These are phyloP conservation scores for Schizopygopsis pylzovi DNA, from an alignment of 2,797 vertebrate genomes.

Conservation along the genomic window DNA sequence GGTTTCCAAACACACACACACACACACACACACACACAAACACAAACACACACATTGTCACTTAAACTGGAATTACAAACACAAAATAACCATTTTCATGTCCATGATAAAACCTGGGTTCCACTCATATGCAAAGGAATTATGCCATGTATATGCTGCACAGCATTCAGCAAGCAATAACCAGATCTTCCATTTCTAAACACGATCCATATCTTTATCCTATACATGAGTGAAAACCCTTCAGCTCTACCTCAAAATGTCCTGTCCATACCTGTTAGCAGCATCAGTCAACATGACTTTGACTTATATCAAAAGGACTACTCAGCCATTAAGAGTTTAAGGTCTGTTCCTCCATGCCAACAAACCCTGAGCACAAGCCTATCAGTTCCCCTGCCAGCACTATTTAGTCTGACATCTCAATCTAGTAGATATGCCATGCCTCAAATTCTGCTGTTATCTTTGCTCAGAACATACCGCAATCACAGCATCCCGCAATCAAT, in stretches of 20 bases:
- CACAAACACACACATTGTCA: no score
- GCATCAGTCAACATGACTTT: constrained; percentile 35
- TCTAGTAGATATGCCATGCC: constrained; percentile 47
- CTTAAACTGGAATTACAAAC: not conserved
- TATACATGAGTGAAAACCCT: not conserved
- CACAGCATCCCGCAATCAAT: constrained; percentile 49
- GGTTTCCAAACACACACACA: no score
- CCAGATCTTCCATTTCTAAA: not conserved
- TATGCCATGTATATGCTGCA: not conserved
- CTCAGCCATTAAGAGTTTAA: constrained; percentile 22
- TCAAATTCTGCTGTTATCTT: constrained; percentile 61
- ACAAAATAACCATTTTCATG: not conserved
- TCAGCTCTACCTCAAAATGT: constrained; percentile 15
- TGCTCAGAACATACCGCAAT: constrained; percentile 49
- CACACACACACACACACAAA: no score
- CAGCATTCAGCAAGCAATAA: not conserved
- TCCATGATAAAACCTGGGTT: not conserved
- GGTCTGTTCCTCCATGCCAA: not conserved
- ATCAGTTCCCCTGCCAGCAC: constrained; percentile 53
- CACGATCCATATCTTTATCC: not conserved
- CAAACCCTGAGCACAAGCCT: constrained; percentile 36
- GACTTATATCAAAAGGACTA: constrained; percentile 6
- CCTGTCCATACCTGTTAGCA: not conserved
- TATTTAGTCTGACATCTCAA: constrained; percentile 61
- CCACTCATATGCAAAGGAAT: not conserved